These are phyloP conservation scores for Rhopalosiphum padi DNA, from an alignment of 1,140 invertebrate genomes.

Conservation along the genomic window DNA sequence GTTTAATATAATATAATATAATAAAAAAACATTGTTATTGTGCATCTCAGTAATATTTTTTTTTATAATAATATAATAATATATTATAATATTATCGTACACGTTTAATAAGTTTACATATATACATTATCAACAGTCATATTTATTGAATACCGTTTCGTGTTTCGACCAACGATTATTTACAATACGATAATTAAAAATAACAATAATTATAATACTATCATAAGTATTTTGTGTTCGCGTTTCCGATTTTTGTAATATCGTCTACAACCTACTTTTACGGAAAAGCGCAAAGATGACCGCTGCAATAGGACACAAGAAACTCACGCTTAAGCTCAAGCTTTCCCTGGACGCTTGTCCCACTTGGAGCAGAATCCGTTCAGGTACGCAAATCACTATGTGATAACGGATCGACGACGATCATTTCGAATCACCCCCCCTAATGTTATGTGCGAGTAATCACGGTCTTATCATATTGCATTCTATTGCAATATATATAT, in stretches of 20 bases:
- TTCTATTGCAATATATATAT: not conserved
- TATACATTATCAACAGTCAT: not conserved
- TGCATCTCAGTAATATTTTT: not conserved
- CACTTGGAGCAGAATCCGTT: conserved; percentile 56
- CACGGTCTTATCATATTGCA: not conserved
- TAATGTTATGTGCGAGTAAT: not conserved
- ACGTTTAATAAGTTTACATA: not conserved
- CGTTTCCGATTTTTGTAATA: not conserved
- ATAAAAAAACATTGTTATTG: too few relatives aligned
- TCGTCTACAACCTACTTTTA: not conserved
- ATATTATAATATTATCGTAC: not conserved
- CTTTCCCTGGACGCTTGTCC: conserved; percentile 47
- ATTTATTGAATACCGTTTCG: not conserved
- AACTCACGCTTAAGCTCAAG: conserved; percentile 43
- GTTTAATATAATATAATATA: conserved; percentile 1
- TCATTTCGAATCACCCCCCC: not conserved
- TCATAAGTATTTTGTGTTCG: not conserved
- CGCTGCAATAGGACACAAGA: conserved; percentile 48
- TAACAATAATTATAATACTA: not conserved
- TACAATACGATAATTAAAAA: not conserved
- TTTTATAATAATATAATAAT: not conserved
- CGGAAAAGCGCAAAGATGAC: conserved; percentile 25
- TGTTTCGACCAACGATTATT: not conserved
- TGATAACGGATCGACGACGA: not conserved
- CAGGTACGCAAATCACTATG: conserved; percentile 49